Evolutionary conservation across 64 coral and sea anemone species (phyloP).

Genomic region (Astreopora myriophthalma): DNA sequence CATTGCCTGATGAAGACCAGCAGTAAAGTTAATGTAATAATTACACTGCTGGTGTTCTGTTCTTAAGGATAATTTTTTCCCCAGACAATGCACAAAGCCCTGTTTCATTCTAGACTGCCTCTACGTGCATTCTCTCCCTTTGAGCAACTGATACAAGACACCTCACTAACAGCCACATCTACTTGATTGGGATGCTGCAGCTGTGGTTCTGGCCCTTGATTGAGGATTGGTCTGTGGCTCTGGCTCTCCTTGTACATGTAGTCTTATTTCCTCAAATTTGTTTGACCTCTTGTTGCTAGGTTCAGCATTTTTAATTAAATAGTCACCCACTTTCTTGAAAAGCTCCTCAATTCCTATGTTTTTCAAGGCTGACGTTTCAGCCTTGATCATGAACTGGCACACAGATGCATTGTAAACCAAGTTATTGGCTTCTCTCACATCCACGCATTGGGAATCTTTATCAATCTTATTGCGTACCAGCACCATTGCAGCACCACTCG

Average conservation of each 20-base stretch:
- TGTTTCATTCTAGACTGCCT: no score
- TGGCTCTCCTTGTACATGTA: not conserved
- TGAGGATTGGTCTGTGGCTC: not conserved
- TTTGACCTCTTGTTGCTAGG: not conserved
- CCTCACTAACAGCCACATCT: not conserved
- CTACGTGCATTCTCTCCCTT: no score
- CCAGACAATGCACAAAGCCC: no score
- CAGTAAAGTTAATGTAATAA: no score
- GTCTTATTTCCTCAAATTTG: not conserved
- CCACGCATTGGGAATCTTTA: not conserved
- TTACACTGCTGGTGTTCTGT: no score
- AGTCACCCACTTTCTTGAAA: conserved; percentile 20
- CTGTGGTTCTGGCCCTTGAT: no score
- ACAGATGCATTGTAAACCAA: not conserved
- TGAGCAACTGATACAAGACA: not conserved
- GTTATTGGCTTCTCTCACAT: conserved; percentile 10
- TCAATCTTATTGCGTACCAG: conserved; percentile 77
- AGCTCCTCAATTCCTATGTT: conserved; percentile 36
- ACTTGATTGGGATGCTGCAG: no score
- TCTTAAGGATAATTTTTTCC: no score
- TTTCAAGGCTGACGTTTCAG: conserved; percentile 59
- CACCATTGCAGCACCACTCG: conserved; percentile 30
- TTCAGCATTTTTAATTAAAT: conserved; percentile 28
- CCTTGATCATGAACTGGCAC: not conserved
- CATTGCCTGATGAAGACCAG: no score